phyloP scores from a whole-genome alignment of 1,140 invertebrate species.

The Cecropterus lyciades region DNA sequence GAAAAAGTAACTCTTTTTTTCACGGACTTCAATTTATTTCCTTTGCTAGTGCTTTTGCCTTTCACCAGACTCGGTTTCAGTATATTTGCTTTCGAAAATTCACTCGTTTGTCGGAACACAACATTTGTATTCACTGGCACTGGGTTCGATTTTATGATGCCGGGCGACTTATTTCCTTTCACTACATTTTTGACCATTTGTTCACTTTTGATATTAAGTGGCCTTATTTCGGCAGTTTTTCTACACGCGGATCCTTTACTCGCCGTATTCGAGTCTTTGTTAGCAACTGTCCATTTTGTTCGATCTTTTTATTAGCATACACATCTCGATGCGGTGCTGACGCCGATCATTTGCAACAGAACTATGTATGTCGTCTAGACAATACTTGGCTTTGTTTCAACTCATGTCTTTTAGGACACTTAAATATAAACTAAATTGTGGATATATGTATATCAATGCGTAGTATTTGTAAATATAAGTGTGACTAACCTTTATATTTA shows the following conservation, averaged over 20 bases:
- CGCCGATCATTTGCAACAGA: constrained; percentile 52
- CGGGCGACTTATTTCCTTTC: constrained; percentile 27
- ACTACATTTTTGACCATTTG: constrained; percentile 56
- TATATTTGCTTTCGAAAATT: constrained; percentile 54
- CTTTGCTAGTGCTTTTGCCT: constrained; percentile 50
- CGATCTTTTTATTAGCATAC: not conserved
- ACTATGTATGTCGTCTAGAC: constrained; percentile 53
- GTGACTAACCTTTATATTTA: too few relatives aligned
- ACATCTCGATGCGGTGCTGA: constrained; percentile 54
- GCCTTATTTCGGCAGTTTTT: constrained; percentile 39
- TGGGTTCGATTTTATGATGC: constrained; percentile 39
- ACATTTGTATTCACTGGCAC: constrained; percentile 42
- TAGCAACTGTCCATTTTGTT: not conserved
- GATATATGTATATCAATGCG: constrained; percentile 8
- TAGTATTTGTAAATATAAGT: too few relatives aligned
- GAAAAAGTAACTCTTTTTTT: constrained; percentile 73
- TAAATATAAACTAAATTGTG: constrained; percentile 52
- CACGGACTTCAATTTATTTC: constrained; percentile 44
- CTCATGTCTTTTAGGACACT: constrained; percentile 51
- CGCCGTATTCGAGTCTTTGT: constrained; percentile 47
- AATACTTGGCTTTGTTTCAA: constrained; percentile 68
- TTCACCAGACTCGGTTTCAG: constrained; percentile 62
- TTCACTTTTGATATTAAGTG: constrained; percentile 43
- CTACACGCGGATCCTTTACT: constrained; percentile 38
- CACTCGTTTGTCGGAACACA: constrained; percentile 40